Base-by-base conservation (phyloP, 1,140 invertebrate species). In the Philaenus spumarius region DNA sequence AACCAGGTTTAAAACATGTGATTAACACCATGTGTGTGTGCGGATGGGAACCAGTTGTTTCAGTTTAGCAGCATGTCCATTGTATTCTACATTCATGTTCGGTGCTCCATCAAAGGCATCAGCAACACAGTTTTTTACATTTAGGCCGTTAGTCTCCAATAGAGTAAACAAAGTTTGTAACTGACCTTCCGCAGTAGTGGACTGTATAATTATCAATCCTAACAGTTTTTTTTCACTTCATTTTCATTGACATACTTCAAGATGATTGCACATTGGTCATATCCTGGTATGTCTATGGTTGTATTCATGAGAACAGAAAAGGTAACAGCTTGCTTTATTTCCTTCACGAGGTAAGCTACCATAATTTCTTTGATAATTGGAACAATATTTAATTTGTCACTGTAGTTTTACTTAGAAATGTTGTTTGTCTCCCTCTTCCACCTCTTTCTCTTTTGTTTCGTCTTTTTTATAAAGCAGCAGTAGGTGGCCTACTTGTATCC, bases 201-300 rank as follows among this genome's bases (percentile, higher is more conserved):
- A 7, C 52, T 39, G 15, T 14, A n/a, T 7, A 34, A 9, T n/a
- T 55, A 42, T n/a, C n/a, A n/a, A n/a, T n/a, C n/a, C n/a, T n/a
- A n/a, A n/a, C n/a, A n/a, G n/a, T n/a, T n/a, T n/a, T n/a, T n/a
- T n/a, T n/a, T n/a, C n/a, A n/a, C n/a, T n/a, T n/a, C n/a, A n/a
- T n/a, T n/a, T n/a, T n/a, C n/a, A n/a, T n/a, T n/a, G n/a, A n/a
- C n/a, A n/a, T n/a, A n/a, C n/a, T n/a, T n/a, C n/a, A n/a, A n/a
- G n/a, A n/a, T n/a, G n/a, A n/a, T 40, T 9, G 52, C 30, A 55
- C 52, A 55, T 55, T 40, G 52, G n/a, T 55, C 52, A 22, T 39
- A 11, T 2, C 37, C 20, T 11, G 35, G 20, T 22, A 48, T 15
- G 23, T 50, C 46, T 17, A 47, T 58, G 5, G 43, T 58, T 20